Percentiles rank a stretch among this genome's conserved stretches.
phyloP scores from a whole-genome alignment of 2,113 vertebrate species.

The Meriones unguiculatus region DNA sequence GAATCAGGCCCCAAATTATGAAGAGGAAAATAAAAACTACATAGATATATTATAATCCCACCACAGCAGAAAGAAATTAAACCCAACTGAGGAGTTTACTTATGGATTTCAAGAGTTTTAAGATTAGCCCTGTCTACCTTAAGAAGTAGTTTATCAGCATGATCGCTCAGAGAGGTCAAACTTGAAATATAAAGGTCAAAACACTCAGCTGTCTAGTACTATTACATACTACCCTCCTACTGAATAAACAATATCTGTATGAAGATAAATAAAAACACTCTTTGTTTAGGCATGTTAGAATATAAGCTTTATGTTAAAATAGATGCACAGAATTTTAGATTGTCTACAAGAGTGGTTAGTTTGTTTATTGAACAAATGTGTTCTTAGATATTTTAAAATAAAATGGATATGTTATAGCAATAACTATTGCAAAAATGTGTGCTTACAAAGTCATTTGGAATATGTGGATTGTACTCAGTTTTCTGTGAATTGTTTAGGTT shows the following conservation, averaged over 20 bases:
- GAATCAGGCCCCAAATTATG: not conserved
- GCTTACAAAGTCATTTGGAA: not conserved
- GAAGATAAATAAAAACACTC: not conserved
- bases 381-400: not conserved
- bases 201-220: not conserved
- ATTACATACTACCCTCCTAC: not conserved
- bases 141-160: not conserved
- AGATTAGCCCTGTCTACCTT: not conserved
- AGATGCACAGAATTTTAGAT: not conserved
- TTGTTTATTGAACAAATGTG: slow-evolving; percentile 18
- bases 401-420: not conserved
- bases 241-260: not conserved
- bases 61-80: not conserved
- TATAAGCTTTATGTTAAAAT: not conserved
- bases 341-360: not conserved
- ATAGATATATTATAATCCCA: not conserved
- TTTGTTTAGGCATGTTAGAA: not conserved
- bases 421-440: not conserved
- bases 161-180: not conserved
- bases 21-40: not conserved
- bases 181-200: slow-evolving; percentile 14
- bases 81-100: not conserved
- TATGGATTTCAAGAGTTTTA: not conserved
- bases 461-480: not conserved
- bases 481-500: not conserved